phyloP scores from a whole-genome alignment of 2,113 vertebrate genomes.

The Ceuthmochares aereus region DNA sequence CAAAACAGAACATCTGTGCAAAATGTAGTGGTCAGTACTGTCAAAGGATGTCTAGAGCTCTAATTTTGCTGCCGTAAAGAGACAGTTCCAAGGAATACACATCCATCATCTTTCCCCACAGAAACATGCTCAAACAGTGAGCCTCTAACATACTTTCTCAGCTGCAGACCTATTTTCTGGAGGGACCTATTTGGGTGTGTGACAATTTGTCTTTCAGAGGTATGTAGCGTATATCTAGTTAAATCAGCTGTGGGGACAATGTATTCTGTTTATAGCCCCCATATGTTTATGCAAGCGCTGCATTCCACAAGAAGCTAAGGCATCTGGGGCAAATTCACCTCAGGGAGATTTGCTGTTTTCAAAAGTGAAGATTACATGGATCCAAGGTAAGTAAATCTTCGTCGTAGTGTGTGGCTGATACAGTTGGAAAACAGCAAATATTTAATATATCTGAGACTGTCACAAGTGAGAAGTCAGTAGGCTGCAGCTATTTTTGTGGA shows the following conservation, averaged over 20 bases:
- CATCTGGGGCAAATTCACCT: background rate
- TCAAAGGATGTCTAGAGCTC: background rate
- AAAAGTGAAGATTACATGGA: background rate
- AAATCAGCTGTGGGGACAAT: fast-evolving
- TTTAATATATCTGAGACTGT: background rate
- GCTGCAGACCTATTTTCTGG: background rate
- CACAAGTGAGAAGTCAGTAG: background rate
- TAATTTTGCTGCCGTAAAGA: background rate
- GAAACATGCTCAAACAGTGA: background rate
- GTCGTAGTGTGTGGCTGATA: background rate
- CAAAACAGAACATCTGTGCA: background rate
- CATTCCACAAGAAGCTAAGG: background rate
- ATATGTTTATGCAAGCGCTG: fast-evolving
- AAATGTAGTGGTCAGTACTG: background rate
- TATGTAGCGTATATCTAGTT: background rate
- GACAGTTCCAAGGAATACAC: background rate
- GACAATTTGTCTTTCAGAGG: background rate
- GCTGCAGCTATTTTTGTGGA: background rate
- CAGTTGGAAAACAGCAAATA: background rate
- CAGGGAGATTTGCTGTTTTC: background rate
- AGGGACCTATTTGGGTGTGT: background rate
- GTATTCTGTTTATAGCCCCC: background rate
- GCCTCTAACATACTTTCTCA: background rate
- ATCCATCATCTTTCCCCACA: background rate
- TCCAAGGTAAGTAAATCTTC: background rate